Evolutionary conservation across 2,888 invertebrate species (phyloP).

Genomic region (Oxytorus armatus): DNA sequence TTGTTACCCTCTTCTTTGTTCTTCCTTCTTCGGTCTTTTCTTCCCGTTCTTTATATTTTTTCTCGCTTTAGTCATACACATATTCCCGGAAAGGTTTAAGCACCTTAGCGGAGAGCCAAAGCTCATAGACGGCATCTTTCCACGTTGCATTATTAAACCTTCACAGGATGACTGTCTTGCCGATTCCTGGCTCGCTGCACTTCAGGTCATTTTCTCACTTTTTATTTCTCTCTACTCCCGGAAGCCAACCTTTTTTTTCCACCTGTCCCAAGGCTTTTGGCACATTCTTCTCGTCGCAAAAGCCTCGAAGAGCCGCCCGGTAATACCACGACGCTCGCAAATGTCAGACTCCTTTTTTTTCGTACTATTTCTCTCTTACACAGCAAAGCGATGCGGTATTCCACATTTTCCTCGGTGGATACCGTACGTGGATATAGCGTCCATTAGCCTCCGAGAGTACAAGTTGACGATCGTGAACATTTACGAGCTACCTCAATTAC

Average conservation of each 20-base stretch:
- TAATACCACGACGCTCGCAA: conserved; percentile 7
- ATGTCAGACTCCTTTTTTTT: conserved; percentile 26
- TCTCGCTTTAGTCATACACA: conserved; percentile 15
- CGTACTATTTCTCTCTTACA: conserved; percentile 9
- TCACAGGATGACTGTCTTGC: conserved; percentile 39
- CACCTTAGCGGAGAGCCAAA: conserved; percentile 22
- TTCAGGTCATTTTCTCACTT: conserved; percentile 5
- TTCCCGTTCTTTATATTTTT: conserved; percentile 22
- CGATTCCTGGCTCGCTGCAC: conserved; percentile 43
- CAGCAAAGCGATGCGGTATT: not conserved
- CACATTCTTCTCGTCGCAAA: conserved; percentile 21
- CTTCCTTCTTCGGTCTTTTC: conserved; percentile 33
- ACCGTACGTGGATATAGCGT: conserved; percentile 54
- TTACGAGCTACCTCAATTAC: conserved; percentile 72
- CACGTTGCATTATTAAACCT: conserved; percentile 64
- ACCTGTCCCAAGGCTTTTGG: conserved; percentile 28
- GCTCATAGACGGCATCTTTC: conserved; percentile 41
- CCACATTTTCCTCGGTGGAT: conserved; percentile 43
- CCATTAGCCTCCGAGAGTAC: conserved; percentile 68
- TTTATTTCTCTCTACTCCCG: conserved; percentile 17
- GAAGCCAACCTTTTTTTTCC: not conserved
- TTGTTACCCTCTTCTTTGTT: conserved; percentile 14
- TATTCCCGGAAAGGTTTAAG: conserved; percentile 22
- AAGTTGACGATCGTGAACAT: conserved; percentile 68
- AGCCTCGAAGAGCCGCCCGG: conserved; percentile 19